phyloP scores from a whole-genome alignment of 2,113 vertebrate species.

The Eptesicus fuscus region DNA sequence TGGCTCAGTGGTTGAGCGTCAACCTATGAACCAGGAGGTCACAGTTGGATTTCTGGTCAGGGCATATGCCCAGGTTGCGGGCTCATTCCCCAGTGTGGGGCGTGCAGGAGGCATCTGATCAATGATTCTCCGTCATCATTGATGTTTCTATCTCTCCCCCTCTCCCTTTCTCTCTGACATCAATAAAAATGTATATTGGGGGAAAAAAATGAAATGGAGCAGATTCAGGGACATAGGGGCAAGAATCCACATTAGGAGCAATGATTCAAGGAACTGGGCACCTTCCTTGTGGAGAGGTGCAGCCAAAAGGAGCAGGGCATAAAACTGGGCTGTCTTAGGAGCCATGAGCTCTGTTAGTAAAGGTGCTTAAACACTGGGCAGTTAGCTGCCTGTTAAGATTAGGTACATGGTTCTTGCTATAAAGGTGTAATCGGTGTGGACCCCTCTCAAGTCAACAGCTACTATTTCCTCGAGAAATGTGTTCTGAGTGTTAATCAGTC shows the following conservation, averaged over 20 bases:
- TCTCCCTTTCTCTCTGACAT: not conserved
- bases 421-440: not conserved
- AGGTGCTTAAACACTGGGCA: not conserved
- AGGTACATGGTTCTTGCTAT: not conserved
- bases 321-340: not conserved
- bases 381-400: not conserved
- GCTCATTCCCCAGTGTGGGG: not conserved
- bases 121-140: not conserved
- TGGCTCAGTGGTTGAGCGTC: not conserved
- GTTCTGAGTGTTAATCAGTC: not conserved
- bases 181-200: not conserved
- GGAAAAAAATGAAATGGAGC: slow-evolving; percentile 18
- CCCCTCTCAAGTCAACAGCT: not conserved
- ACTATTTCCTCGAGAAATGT: not conserved
- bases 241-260: slow-evolving; percentile 6
- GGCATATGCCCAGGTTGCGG: not conserved
- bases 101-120: not conserved
- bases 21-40: not conserved
- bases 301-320: not conserved
- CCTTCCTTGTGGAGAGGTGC: not conserved
- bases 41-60: not conserved
- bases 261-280: not conserved
- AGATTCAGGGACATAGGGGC: not conserved
- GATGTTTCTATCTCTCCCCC: not conserved
- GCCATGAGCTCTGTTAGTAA: not conserved